Evolutionary conservation across 2,797 vertebrate genomes (phyloP).

Genomic region (Apodemus agrarius): DNA sequence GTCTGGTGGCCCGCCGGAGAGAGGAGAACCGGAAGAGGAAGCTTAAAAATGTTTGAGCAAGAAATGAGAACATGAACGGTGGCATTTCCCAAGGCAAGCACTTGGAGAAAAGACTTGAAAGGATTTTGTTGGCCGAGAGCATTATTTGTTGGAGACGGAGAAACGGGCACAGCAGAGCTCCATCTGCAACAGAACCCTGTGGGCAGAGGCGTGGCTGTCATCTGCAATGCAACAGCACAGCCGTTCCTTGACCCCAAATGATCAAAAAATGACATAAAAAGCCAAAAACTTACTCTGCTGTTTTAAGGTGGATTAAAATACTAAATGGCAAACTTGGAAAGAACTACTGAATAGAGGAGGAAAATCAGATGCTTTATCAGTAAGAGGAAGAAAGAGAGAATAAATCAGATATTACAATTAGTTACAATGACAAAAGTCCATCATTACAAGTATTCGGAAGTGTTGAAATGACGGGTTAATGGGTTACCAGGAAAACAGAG

Average conservation of each 20-base stretch:
- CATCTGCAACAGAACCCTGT: not conserved
- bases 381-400: not conserved
- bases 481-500: constrained; percentile 30
- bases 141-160: not conserved
- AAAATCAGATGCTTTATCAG: constrained; percentile 20
- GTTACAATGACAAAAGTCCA: constrained; percentile 38
- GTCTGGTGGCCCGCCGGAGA: not conserved
- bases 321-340: constrained; percentile 11
- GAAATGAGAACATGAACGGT: not conserved
- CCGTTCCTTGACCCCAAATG: constrained; percentile 2
- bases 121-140: not conserved
- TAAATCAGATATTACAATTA: constrained; percentile 17
- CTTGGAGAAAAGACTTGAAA: not conserved
- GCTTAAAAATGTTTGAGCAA: not conserved
- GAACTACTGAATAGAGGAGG: constrained; percentile 3
- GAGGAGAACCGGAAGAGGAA: not conserved
- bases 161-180: not conserved
- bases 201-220: not conserved
- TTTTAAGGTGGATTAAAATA: not conserved
- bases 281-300: not conserved
- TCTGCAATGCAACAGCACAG: not conserved
- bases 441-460: not conserved
- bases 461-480: not conserved
- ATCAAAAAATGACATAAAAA: not conserved
- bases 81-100: not conserved